Evolutionary conservation across 2,888 invertebrate species (phyloP).

Genomic region (Pristionchus exspectatus): DNA sequence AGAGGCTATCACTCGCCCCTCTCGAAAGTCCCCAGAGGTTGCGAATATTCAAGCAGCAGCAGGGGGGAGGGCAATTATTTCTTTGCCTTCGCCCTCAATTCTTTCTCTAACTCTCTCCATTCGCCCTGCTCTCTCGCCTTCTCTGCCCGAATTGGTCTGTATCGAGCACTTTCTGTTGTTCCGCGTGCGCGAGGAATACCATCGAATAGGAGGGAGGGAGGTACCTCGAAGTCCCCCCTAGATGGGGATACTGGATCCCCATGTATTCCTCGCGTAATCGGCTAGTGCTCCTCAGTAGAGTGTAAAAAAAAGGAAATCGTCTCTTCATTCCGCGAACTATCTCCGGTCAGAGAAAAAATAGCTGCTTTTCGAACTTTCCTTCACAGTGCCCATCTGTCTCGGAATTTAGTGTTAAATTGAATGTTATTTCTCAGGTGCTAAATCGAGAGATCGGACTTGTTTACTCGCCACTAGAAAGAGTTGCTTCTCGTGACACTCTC

Average conservation of each 20-base stretch:
- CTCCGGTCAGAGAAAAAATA: too few species aligned
- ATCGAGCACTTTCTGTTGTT: conserved; percentile 49
- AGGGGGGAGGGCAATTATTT: conserved; percentile 19
- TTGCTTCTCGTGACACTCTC: not conserved
- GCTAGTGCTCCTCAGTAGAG: not conserved
- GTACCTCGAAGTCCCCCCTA: not conserved
- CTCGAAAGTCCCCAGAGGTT: conserved; percentile 29
- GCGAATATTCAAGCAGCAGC: conserved; percentile 27
- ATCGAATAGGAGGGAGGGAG: not conserved
- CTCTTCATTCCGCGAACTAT: too few species aligned
- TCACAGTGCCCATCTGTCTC: not conserved
- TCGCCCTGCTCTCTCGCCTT: conserved; percentile 48
- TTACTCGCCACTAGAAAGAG: not conserved
- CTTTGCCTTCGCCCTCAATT: conserved; percentile 53
- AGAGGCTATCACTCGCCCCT: conserved; percentile 8
- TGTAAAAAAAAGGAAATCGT: too few species aligned
- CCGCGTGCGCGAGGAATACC: not conserved
- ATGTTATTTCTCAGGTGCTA: not conserved
- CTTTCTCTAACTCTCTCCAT: conserved; percentile 52
- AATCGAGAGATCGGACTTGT: not conserved
- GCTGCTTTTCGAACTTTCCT: too few species aligned
- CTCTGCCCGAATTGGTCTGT: conserved; percentile 12
- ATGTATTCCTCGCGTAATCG: not conserved
- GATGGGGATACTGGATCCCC: not conserved
- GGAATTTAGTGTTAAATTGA: not conserved